phyloP scores from a whole-genome alignment of 1,140 invertebrate species.

The Bombus huntii region DNA sequence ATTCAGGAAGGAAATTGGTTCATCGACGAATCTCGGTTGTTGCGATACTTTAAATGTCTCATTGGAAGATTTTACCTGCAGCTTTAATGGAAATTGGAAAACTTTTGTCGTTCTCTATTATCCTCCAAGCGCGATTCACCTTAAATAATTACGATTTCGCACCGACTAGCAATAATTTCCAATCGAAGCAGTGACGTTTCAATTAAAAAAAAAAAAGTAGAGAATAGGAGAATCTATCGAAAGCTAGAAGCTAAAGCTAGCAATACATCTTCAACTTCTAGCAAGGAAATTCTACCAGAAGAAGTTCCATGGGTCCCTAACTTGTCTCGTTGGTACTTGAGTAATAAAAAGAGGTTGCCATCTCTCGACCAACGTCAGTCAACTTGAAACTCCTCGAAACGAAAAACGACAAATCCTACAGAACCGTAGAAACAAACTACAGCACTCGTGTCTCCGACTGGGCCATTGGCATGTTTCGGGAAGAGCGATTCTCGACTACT shows the following conservation, averaged over 20 bases:
- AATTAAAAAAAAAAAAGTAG: not conserved
- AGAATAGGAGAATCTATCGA: not conserved
- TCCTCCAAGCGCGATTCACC: not conserved
- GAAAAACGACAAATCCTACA: not conserved
- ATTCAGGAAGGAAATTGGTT: not conserved
- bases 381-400: not conserved
- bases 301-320: not conserved
- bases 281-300: not conserved
- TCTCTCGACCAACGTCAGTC: not conserved
- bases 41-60: not conserved
- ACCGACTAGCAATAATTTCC: not conserved
- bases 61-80: not conserved
- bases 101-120: not conserved
- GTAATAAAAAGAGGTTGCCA: not conserved
- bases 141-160: not conserved
- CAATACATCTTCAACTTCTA: not conserved
- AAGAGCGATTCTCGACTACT: not conserved
- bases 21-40: not conserved
- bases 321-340: not conserved
- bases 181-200: not conserved
- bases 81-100: not conserved
- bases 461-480: not conserved
- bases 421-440: constrained; percentile 9
- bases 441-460: not conserved
- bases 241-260: not conserved